A percentile compares a stretch with the other conserved stretches of the same genome.
phyloP scores from a whole-genome alignment of 2,113 vertebrate species.

The Chamaetylas fuelleborni region DNA sequence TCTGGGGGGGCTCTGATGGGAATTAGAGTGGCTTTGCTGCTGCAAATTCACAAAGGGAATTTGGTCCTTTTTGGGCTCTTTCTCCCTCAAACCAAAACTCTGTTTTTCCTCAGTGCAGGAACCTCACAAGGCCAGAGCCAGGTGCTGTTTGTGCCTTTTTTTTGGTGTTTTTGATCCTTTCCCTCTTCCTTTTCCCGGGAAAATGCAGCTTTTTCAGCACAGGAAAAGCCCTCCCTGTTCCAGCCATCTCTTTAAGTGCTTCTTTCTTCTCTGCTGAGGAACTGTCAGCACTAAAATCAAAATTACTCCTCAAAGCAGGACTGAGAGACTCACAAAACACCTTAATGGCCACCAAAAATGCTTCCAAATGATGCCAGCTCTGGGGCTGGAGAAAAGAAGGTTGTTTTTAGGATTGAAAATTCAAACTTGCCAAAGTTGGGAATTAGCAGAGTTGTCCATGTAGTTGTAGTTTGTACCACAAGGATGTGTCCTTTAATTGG shows the following conservation, averaged over 20 bases:
- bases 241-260: not conserved
- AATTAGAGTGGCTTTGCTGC: slow-evolving; percentile 39
- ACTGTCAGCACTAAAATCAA: not conserved
- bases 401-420: not conserved
- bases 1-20: not conserved
- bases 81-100: not conserved
- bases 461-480: not conserved
- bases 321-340: not conserved
- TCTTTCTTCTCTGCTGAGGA: not conserved
- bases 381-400: not conserved
- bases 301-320: not conserved
- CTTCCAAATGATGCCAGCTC: not conserved
- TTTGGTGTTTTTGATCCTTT: not conserved
- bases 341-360: not conserved
- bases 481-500: not conserved
- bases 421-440: not conserved
- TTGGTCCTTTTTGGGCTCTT: not conserved
- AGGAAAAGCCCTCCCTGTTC: not conserved
- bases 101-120: not conserved
- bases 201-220: not conserved
- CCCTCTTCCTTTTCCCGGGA: not conserved
- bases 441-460: not conserved
- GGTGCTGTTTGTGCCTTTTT: not conserved
- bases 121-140: fast-evolving
- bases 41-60: not conserved